phyloP scores from a whole-genome alignment of 2,113 vertebrate species.

The Sterrhoptilus dennistouni region DNA sequence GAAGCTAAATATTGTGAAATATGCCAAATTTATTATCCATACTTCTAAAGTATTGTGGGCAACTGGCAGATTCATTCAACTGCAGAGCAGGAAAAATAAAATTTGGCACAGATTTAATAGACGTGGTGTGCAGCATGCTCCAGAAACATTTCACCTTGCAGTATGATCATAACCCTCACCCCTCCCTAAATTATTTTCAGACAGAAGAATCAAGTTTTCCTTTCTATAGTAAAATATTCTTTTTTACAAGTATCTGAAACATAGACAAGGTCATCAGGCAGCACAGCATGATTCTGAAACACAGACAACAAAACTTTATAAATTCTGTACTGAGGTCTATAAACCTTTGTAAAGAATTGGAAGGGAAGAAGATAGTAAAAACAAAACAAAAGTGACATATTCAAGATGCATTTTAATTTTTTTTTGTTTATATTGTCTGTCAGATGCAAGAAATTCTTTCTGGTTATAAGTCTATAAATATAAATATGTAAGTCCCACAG shows the following conservation, averaged over 20 bases:
- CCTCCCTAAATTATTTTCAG: background rate
- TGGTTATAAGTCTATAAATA: background rate
- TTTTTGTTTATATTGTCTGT: background rate
- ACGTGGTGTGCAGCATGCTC: fast-evolving
- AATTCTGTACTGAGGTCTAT: background rate
- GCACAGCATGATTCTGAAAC: background rate
- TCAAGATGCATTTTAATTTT: background rate
- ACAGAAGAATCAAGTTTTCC: background rate
- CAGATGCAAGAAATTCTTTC: background rate
- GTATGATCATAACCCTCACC: background rate
- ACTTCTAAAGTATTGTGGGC: background rate
- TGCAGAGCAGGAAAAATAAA: background rate
- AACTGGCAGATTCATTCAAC: background rate
- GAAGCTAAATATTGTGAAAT: background rate
- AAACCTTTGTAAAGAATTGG: background rate
- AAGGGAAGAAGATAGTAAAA: background rate
- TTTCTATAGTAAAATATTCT: background rate
- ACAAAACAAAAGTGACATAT: background rate
- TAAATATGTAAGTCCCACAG: background rate
- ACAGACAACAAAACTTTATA: background rate
- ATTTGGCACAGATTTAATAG: background rate
- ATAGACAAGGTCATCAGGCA: background rate
- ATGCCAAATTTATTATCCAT: background rate
- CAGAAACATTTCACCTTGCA: background rate
- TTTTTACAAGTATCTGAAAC: background rate